Conservation (phyloP, 2,888 invertebrate species). For the Eueremaeus valkanovi region DNA sequence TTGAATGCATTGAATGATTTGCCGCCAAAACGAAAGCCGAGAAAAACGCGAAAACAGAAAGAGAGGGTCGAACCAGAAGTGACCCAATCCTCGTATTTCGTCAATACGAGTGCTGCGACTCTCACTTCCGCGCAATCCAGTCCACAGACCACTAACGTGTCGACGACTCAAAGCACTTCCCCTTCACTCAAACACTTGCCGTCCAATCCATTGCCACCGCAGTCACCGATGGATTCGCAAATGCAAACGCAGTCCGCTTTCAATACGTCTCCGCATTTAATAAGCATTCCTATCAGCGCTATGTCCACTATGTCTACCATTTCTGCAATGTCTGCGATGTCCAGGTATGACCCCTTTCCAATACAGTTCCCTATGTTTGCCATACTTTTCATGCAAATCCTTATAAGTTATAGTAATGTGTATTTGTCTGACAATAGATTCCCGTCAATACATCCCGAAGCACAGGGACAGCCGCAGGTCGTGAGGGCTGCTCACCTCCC, state of each 20-base stretch:
- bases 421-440: constrained; percentile 40
- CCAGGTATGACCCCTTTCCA: background rate
- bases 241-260: constrained; percentile 21
- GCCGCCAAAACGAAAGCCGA: constrained; percentile 1
- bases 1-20: background rate
- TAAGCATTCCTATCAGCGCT: constrained; percentile 26
- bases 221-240: constrained; percentile 8
- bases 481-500: constrained; percentile 44
- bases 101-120: background rate
- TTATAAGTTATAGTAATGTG: too few relatives aligned
- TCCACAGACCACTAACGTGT: constrained; percentile 3
- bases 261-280: constrained; percentile 12
- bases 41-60: constrained; percentile 1
- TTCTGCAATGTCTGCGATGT: too few relatives aligned
- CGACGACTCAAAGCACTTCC: background rate
- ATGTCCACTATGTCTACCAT: too few relatives aligned
- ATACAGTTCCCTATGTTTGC: background rate
- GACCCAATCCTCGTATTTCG: background rate
- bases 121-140: background rate
- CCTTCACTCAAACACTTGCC: constrained; percentile 12
- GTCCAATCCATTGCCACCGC: constrained; percentile 31
- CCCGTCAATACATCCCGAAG: constrained; percentile 46
- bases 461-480: constrained; percentile 45
- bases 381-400: too few relatives aligned
- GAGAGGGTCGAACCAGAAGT: background rate